Percentiles rank a stretch among this genome's conserved stretches.
Conservation (phyloP, 2,888 invertebrate species). For the Scelioninae gen. 1 region DNA sequence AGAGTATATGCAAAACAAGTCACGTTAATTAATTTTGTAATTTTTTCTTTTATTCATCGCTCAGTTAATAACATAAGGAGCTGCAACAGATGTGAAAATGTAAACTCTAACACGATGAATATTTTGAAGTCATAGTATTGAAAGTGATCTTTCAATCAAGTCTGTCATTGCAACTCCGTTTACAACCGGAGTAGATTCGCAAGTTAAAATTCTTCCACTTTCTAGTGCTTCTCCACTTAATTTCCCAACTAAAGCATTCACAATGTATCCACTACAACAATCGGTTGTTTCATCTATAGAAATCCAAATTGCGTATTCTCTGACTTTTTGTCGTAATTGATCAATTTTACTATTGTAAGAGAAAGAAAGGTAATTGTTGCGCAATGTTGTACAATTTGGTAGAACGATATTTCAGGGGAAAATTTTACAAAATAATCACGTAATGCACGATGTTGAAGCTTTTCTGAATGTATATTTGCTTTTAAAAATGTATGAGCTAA, state of each 20-base stretch:
- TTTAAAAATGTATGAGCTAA: conserved; percentile 5
- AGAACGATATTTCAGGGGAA: background rate
- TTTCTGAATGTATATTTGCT: conserved; percentile 6
- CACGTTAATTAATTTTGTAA: conserved; percentile 17
- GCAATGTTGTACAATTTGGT: conserved; percentile 8
- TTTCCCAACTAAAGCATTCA: background rate
- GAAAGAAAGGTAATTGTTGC: background rate
- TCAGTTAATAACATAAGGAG: conserved; percentile 12
- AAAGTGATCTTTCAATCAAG: conserved; percentile 16
- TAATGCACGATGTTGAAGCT: conserved; percentile 6
- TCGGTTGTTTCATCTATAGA: conserved; percentile 46
- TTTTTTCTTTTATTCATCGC: conserved; percentile 11
- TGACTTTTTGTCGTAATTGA: background rate
- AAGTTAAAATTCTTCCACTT: conserved; percentile 22
- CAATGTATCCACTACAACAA: conserved; percentile 72
- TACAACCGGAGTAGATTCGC: background rate
- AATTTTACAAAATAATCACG: conserved; percentile 11
- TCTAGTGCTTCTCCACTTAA: background rate
- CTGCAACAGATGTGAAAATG: conserved; percentile 25
- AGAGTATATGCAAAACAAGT: conserved; percentile 26
- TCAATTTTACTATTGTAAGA: background rate
- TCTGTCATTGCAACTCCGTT: conserved; percentile 10
- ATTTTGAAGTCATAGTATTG: conserved; percentile 12
- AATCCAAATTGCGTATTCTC: conserved; percentile 21
- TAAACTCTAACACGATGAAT: conserved; percentile 12